phyloP scores from a whole-genome alignment of 1,140 invertebrate species.

The Varroa destructor region DNA sequence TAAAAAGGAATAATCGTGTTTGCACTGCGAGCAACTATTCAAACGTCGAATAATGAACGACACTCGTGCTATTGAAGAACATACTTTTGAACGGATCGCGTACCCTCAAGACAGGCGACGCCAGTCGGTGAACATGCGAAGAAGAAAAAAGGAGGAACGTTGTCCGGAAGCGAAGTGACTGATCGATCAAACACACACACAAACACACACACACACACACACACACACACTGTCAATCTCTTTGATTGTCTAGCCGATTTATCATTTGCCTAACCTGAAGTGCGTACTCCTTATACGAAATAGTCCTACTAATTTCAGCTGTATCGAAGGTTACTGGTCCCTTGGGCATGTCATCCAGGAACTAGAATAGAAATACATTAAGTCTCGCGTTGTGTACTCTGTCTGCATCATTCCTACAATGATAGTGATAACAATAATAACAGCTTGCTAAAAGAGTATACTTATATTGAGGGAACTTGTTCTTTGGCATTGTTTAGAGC shows the following conservation, averaged over 20 bases:
- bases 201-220: background rate
- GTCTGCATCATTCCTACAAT: too few species aligned
- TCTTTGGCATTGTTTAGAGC: too few species aligned
- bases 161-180: background rate
- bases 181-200: background rate
- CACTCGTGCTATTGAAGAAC: background rate
- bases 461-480: too few species aligned
- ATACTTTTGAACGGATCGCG: background rate
- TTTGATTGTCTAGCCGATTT: background rate
- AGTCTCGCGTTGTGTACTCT: too few species aligned
- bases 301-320: conserved; percentile 6
- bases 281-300: conserved; percentile 18
- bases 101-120: background rate
- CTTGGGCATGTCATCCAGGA: conserved; percentile 7
- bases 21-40: too few species aligned
- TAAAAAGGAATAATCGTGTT: too few species aligned
- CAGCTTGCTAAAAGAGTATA: too few species aligned
- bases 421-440: background rate
- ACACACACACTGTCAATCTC: background rate
- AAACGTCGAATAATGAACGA: too few species aligned
- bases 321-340: background rate
- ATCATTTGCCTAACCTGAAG: conserved; percentile 6
- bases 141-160: background rate
- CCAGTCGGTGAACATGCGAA: background rate
- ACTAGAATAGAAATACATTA: conserved; percentile 1